phyloP scores from a whole-genome alignment of 2,113 vertebrate species.

The Zingel zingel region DNA sequence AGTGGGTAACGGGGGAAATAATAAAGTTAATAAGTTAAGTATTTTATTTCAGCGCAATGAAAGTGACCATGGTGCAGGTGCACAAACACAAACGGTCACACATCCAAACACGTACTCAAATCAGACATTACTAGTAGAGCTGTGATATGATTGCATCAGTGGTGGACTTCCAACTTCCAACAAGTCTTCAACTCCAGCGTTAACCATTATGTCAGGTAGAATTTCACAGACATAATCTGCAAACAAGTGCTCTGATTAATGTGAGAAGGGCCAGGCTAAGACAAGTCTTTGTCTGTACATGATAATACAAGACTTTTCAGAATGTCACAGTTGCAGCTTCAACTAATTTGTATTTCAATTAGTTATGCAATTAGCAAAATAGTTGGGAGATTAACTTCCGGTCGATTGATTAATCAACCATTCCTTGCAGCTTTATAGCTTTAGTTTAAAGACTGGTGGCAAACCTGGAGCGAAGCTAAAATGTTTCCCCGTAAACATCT shows the following conservation, averaged over 20 bases:
- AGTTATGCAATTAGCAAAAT: background rate
- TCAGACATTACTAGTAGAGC: slow-evolving; percentile 5
- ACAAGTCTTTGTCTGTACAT: background rate
- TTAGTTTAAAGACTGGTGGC: slow-evolving; percentile 30
- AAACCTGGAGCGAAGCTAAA: slow-evolving; percentile 45
- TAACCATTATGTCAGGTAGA: slow-evolving; percentile 13
- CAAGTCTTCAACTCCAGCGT: background rate
- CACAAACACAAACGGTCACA: slow-evolving; percentile 28
- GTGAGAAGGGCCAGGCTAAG: background rate
- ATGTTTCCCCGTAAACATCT: slow-evolving; percentile 42
- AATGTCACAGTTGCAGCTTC: background rate
- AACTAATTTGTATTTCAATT: background rate
- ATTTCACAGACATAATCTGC: background rate
- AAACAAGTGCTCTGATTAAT: slow-evolving; percentile 1
- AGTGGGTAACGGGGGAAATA: background rate
- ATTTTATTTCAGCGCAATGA: slow-evolving; percentile 47
- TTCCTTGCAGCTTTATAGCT: slow-evolving; percentile 13
- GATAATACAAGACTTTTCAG: background rate
- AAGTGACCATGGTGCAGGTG: slow-evolving; percentile 21
- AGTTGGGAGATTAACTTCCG: background rate
- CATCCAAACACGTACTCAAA: slow-evolving; percentile 21
- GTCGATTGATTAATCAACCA: background rate
- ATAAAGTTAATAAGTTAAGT: slow-evolving; percentile 32
- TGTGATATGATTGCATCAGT: background rate
- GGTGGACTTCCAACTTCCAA: slow-evolving; percentile 8